Percentiles rank a stretch among this genome's conserved stretches.
phyloP scores from a whole-genome alignment of 2,797 vertebrate species.

The Coluber constrictor region DNA sequence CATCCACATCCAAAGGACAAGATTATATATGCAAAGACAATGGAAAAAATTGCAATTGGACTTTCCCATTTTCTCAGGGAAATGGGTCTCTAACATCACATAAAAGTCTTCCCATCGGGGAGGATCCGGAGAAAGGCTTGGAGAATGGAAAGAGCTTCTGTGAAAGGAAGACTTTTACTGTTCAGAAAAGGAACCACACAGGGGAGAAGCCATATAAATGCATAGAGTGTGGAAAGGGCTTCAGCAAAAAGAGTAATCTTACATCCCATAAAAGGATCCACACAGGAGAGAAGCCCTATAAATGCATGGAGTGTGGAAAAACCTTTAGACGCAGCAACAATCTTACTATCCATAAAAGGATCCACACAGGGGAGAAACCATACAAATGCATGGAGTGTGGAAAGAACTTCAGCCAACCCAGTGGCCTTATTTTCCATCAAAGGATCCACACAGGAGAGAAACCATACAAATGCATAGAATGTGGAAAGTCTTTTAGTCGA shows the following conservation, averaged over 20 bases:
- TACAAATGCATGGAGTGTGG: too few relatives aligned
- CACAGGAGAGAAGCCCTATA: too few relatives aligned
- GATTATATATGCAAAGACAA: background rate
- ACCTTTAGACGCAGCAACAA: too few relatives aligned
- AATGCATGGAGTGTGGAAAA: too few relatives aligned
- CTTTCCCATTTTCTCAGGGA: background rate
- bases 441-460: too few relatives aligned
- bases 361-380: too few relatives aligned
- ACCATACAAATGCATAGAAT: too few relatives aligned
- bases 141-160: background rate
- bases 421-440: too few relatives aligned
- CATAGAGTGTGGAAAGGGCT: background rate
- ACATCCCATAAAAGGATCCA: background rate
- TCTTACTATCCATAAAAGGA: too few relatives aligned
- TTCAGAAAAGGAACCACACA: background rate
- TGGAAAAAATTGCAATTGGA: background rate
- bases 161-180: background rate
- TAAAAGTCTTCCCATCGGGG: background rate
- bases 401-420: too few relatives aligned
- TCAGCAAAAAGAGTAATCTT: background rate
- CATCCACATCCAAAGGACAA: background rate
- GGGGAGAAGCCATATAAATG: background rate
- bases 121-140: background rate
- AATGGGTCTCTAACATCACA: background rate
- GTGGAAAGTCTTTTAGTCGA: too few relatives aligned